Percentiles rank a stretch among this genome's conserved stretches.
These are phyloP conservation scores for Camponotus fellah DNA, from an alignment of 2,888 invertebrate genomes.

Conservation along the genomic window DNA sequence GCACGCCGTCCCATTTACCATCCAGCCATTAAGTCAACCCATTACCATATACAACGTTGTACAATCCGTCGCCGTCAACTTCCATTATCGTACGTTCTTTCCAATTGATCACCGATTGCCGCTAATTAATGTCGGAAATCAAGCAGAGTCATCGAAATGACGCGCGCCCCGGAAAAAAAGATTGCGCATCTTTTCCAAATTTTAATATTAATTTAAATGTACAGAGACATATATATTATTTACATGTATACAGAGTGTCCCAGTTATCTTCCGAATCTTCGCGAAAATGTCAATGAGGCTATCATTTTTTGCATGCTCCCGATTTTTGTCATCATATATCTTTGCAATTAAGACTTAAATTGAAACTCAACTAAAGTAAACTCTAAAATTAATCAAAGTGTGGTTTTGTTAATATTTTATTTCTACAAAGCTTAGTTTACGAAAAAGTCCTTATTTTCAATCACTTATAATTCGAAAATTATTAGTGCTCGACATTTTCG, in stretches of 20 bases:
- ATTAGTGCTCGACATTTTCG: too few relatives aligned
- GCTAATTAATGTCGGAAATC: conserved; percentile 35
- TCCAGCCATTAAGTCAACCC: conserved; percentile 53
- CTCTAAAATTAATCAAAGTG: too few relatives aligned
- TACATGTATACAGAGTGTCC: background rate
- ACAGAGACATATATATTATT: background rate
- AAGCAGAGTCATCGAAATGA: background rate
- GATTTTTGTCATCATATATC: too few relatives aligned
- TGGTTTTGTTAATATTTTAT: too few relatives aligned
- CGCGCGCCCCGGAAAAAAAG: background rate
- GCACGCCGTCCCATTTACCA: conserved; percentile 51
- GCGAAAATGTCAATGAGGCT: too few relatives aligned
- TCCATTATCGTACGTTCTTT: conserved; percentile 52
- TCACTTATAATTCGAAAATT: too few relatives aligned
- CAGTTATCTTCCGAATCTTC: too few relatives aligned
- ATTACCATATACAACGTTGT: conserved; percentile 54
- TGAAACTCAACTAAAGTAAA: too few relatives aligned
- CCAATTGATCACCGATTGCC: conserved; percentile 46
- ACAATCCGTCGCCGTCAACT: conserved; percentile 36
- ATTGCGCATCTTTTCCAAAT: background rate
- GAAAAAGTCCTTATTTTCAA: too few relatives aligned
- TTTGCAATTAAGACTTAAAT: too few relatives aligned
- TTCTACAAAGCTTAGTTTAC: too few relatives aligned
- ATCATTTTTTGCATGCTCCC: too few relatives aligned
- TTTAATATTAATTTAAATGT: background rate